These are phyloP conservation scores for Phoenicopterus ruber DNA, from an alignment of 2,113 vertebrate species.

Conservation along the genomic window DNA sequence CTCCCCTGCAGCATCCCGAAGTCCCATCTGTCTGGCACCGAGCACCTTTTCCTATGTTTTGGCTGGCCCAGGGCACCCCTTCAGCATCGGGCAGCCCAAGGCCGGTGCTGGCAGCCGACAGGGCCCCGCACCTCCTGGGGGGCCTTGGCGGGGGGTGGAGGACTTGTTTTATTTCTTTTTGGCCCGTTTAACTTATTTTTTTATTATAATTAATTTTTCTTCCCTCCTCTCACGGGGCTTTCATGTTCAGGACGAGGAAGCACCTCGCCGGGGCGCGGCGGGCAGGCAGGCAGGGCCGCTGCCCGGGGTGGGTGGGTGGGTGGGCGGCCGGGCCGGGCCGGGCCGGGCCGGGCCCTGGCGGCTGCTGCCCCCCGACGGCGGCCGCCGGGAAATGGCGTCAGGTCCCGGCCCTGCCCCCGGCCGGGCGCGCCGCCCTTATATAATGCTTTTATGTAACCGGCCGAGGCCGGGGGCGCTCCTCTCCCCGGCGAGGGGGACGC, in stretches of 20 bases:
- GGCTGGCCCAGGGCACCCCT: neutral
- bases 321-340: too few species aligned
- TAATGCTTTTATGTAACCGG: slow-evolving; percentile 32
- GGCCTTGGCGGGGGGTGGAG: neutral
- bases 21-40: rapidly evolving
- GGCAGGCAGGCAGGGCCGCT: neutral
- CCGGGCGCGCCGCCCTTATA: slow-evolving; percentile 40
- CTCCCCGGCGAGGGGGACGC: neutral
- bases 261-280: slow-evolving; percentile 11
- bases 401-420: neutral
- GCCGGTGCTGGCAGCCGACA: neutral
- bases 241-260: slow-evolving; percentile 22
- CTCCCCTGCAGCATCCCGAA: neutral
- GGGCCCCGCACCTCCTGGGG: neutral
- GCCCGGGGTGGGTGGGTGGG: neutral
- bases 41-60: rapidly evolving
- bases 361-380: slow-evolving; percentile 72
- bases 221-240: neutral
- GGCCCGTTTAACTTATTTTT: slow-evolving; percentile 3
- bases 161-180: neutral
- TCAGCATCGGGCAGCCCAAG: neutral
- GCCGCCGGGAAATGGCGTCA: neutral
- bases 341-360: neutral
- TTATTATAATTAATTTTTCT: neutral
- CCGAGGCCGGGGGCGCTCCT: neutral